phyloP scores from a whole-genome alignment of 2,888 invertebrate species.

The Rhagonycha lutea region DNA sequence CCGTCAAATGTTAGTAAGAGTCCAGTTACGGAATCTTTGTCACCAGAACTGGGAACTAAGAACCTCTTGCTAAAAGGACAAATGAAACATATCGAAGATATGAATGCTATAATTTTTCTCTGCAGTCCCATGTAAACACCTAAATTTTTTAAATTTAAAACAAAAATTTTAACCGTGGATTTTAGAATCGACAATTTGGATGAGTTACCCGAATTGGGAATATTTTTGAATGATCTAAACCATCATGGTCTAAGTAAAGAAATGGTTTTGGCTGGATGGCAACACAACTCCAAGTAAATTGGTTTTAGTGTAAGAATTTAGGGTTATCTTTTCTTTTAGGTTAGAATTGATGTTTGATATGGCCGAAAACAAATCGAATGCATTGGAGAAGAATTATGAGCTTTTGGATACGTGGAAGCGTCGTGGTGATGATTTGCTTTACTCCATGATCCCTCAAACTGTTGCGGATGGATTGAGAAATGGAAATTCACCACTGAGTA shows the following conservation, averaged over 20 bases:
- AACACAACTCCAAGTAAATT: conserved; percentile 70
- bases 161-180: conserved; percentile 27
- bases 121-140: conserved; percentile 81
- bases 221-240: conserved; percentile 81
- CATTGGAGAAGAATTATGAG: conserved; percentile 75
- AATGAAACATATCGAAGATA: conserved; percentile 79
- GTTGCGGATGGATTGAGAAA: conserved; percentile 78
- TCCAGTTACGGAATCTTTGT: neutral
- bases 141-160: neutral
- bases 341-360: conserved; percentile 80
- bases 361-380: conserved; percentile 75
- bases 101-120: conserved; percentile 80
- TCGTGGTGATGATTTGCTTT: conserved; percentile 80
- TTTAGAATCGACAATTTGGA: conserved; percentile 79
- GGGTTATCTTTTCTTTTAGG: conserved; percentile 47
- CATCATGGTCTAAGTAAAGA: conserved; percentile 81
- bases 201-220: conserved; percentile 75
- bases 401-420: conserved; percentile 83
- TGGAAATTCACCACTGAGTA: conserved; percentile 74
- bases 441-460: conserved; percentile 87
- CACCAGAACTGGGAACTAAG: conserved; percentile 59
- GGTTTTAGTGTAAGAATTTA: neutral
- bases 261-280: conserved; percentile 81
- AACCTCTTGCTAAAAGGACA: conserved; percentile 82
- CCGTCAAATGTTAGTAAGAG: neutral